Evolutionary conservation across 2,797 vertebrate species (phyloP).

Genomic region (Coracias cyanogaster): DNA sequence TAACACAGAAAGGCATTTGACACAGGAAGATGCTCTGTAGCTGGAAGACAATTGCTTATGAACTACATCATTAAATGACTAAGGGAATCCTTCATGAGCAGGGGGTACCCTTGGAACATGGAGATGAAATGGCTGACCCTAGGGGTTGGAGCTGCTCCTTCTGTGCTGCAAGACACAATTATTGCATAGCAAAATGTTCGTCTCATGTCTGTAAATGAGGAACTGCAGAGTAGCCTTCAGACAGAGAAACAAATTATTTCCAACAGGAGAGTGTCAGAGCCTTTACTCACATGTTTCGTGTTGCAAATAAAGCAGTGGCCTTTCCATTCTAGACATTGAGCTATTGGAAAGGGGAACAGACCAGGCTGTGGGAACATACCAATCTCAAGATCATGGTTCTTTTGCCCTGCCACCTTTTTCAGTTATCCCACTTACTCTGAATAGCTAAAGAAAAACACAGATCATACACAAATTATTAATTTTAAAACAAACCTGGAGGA

Average conservation of each 20-base stretch:
- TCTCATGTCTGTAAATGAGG: background rate
- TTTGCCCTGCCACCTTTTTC: constrained; percentile 15
- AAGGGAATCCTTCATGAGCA: background rate
- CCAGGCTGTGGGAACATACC: constrained; percentile 18
- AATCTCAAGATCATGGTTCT: background rate
- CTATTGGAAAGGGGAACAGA: background rate
- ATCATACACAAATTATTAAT: background rate
- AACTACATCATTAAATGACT: background rate
- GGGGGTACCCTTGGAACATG: background rate
- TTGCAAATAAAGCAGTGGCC: constrained; percentile 4
- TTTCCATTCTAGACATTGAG: constrained; percentile 28
- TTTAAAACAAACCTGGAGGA: background rate
- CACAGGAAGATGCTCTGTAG: background rate
- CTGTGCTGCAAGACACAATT: background rate
- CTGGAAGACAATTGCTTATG: background rate
- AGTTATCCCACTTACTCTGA: background rate
- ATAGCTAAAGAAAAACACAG: background rate
- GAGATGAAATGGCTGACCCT: background rate
- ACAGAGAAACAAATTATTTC: background rate
- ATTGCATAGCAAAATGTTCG: background rate
- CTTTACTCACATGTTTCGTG: background rate
- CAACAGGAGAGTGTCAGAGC: background rate
- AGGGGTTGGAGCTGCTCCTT: background rate
- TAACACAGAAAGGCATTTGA: background rate
- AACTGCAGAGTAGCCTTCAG: background rate